phyloP scores from a whole-genome alignment of 2,113 vertebrate species.

The Malurus melanocephalus region DNA sequence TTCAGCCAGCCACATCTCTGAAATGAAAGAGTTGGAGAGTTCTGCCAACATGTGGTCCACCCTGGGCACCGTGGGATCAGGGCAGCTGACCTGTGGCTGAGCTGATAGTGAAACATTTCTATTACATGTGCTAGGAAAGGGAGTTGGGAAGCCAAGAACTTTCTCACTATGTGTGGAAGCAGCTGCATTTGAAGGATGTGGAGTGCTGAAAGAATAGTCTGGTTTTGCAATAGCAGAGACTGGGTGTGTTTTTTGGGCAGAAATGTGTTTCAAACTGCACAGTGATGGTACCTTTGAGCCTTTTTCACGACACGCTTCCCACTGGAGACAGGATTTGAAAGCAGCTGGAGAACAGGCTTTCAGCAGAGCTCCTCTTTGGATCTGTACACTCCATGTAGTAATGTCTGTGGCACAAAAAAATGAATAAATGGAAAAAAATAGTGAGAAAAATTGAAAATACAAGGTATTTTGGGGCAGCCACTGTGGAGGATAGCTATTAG shows the following conservation, averaged over 20 bases:
- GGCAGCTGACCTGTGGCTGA: background rate
- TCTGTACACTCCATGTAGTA: background rate
- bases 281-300: background rate
- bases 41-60: accelerated
- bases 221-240: background rate
- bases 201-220: background rate
- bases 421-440: background rate
- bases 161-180: background rate
- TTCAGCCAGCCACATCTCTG: background rate
- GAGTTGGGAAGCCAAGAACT: background rate
- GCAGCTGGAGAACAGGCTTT: background rate
- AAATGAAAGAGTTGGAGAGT: background rate
- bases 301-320: accelerated
- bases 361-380: background rate
- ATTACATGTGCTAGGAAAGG: background rate
- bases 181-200: background rate
- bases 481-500: background rate
- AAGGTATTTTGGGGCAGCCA: background rate
- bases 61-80: background rate
- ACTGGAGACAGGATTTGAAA: background rate
- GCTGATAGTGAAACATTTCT: accelerated
- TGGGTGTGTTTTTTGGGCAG: background rate
- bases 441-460: background rate
- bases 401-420: background rate
- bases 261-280: background rate